Conservation (phyloP, 2,113 vertebrate genomes). For the Gymnocephalus cernua region DNA sequence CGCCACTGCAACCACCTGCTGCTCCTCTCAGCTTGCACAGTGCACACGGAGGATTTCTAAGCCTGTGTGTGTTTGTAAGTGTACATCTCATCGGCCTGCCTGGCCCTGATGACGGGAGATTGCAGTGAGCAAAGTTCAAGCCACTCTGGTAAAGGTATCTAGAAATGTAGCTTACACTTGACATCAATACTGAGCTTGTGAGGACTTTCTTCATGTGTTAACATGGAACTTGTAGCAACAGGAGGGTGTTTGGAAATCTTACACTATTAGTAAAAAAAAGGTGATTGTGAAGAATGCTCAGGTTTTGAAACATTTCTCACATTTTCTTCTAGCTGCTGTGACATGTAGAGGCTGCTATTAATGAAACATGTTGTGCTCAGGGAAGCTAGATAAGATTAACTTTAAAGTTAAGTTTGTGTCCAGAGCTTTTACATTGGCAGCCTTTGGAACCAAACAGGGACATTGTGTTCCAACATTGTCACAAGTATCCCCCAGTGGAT, state of each 20-base stretch:
- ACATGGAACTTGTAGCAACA: neutral
- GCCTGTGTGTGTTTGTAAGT: constrained; percentile 34
- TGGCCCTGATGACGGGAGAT: constrained; percentile 73
- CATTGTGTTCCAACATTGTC: constrained; percentile 12
- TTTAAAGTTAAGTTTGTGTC: neutral
- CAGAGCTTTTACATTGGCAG: constrained; percentile 6
- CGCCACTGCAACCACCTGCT: neutral
- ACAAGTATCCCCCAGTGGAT: neutral
- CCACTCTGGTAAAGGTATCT: constrained; percentile 18
- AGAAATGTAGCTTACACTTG: constrained; percentile 15
- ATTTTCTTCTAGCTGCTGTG: neutral
- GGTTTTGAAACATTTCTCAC: neutral
- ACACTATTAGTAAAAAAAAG: neutral
- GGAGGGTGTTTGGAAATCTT: neutral
- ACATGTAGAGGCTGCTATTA: neutral
- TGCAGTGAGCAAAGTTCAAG: constrained; percentile 79
- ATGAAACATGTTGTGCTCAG: neutral
- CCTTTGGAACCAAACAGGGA: constrained; percentile 64
- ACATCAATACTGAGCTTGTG: constrained; percentile 29
- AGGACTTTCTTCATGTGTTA: constrained; percentile 6
- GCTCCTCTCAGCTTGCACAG: constrained; percentile 25
- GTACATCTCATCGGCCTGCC: constrained; percentile 26
- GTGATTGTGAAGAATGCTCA: neutral
- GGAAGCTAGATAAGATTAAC: neutral
- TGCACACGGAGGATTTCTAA: constrained; percentile 9